Evolutionary conservation across 1,140 invertebrate genomes (phyloP), one percentile per base, ranked within the genome.

Genomic region (Pteromalus puparum): DNA sequence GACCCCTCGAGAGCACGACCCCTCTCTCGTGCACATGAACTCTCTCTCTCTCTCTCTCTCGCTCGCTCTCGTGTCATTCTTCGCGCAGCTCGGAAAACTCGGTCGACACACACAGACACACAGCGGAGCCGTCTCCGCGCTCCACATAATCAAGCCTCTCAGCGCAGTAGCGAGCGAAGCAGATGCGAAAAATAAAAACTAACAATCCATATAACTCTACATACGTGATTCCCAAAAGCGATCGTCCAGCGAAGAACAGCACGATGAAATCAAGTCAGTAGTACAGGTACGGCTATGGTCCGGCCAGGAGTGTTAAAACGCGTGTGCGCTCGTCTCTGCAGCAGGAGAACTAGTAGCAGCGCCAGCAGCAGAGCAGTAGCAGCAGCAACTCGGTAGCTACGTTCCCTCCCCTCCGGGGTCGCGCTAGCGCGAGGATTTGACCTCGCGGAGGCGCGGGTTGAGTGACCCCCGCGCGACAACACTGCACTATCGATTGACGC

Each of bases 401-500:
- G 4, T 2, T 21, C 65, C 18, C 34, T 48, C 46, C 1, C 12
- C 6, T 73, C 65, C 73, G 78, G 26, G 78, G 26, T 18, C 10
- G 75, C 10, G 67, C 34, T 42, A 53, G 75, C 82, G 53, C 76
- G 77, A 84, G 68, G 34, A 78, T 80, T 91, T 90, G 90, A 91
- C 91, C 90, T 91, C 90, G 87, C 87, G 86, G 87, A 84, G 86
- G 86, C 85, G 86, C 87, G 90, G 87, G 91, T 91, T 92, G 91
- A 92, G 81, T 92, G 91, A 92, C 91, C 91, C 88, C 89, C 89
- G 90, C 88, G 90, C 88, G 89, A 91, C 90, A 92, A 91, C 91
- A 91, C 90, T 92, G 91, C 91, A 92, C 91, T 92, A 92, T 92
- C 90, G 91, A 92, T 92, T 92, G 86, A 81, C 84, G 77, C 46